phyloP scores from a whole-genome alignment of 2,797 vertebrate genomes.

The Furcifer pardalis region DNA sequence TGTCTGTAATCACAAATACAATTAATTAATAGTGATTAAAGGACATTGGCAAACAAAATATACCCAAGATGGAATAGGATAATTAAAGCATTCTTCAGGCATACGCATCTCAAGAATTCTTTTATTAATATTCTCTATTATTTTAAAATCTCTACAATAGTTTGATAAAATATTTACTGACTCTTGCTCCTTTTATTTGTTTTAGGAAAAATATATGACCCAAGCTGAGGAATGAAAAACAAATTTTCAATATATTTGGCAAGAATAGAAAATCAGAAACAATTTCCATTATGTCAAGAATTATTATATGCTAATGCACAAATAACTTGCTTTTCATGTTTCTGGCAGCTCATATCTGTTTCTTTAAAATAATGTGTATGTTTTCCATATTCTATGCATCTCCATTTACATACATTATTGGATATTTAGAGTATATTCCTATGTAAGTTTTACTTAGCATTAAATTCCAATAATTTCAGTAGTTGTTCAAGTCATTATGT shows the following conservation, averaged over 20 bases:
- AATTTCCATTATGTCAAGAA: slow-evolving; percentile 29
- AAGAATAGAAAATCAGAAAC: slow-evolving; percentile 9
- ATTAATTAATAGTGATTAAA: neutral
- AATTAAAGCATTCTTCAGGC: slow-evolving; percentile 53
- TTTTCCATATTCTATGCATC: slow-evolving; percentile 24
- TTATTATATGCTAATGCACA: slow-evolving; percentile 28
- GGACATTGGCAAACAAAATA: slow-evolving; percentile 1
- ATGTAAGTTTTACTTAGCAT: neutral
- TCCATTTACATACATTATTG: neutral
- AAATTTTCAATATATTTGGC: slow-evolving; percentile 32
- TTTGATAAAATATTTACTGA: slow-evolving; percentile 28
- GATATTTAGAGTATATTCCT: neutral
- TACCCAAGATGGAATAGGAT: slow-evolving; percentile 47
- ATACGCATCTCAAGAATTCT: slow-evolving; percentile 46
- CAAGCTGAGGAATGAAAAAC: slow-evolving; percentile 36
- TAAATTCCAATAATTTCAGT: neutral
- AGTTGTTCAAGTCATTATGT: neutral
- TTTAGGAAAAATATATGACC: slow-evolving; percentile 50
- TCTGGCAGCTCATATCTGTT: slow-evolving; percentile 13
- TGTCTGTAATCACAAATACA: neutral
- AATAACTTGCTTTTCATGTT: slow-evolving; percentile 37
- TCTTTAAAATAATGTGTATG: slow-evolving; percentile 19
- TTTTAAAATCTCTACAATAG: slow-evolving; percentile 61
- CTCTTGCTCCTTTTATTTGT: slow-evolving; percentile 35
- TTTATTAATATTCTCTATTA: slow-evolving; percentile 58